Conservation (phyloP, 1,140 invertebrate genomes). For the Philotrypesis tridentata region DNA sequence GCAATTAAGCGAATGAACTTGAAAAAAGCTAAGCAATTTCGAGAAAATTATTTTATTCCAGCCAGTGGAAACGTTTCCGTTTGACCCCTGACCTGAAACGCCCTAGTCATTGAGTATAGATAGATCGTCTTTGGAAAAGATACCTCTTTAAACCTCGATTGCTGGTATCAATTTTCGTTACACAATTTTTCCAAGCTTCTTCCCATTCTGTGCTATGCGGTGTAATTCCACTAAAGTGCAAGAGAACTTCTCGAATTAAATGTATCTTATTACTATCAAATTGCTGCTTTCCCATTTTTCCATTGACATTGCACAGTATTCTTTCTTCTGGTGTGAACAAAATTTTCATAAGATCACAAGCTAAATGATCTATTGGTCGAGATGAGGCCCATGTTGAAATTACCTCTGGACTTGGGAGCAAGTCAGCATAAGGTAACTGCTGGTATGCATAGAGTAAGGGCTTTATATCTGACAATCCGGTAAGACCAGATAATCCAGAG, state of each 20-base stretch:
- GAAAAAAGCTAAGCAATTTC: conserved; percentile 11
- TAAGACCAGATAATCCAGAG: conserved; percentile 65
- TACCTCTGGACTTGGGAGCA: conserved; percentile 70
- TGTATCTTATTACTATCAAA: conserved; percentile 74
- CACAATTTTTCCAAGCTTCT: conserved; percentile 74
- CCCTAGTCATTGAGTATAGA: conserved; percentile 71
- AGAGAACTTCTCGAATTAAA: conserved; percentile 71
- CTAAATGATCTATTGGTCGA: conserved; percentile 73
- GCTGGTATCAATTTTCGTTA: conserved; percentile 75
- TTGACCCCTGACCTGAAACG: conserved; percentile 68
- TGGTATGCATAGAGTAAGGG: conserved; percentile 68
- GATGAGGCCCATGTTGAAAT: conserved; percentile 72
- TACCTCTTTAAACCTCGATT: conserved; percentile 74
- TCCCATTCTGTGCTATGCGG: conserved; percentile 71
- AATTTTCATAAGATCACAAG: conserved; percentile 74
- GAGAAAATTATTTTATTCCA: conserved; percentile 57
- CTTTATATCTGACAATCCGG: conserved; percentile 63
- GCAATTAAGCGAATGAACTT: conserved; percentile 20
- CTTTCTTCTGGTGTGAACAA: conserved; percentile 73
- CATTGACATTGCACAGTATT: conserved; percentile 74
- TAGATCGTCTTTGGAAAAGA: conserved; percentile 69
- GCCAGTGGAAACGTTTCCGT: conserved; percentile 70
- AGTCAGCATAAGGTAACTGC: conserved; percentile 72
- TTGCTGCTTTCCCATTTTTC: conserved; percentile 74
- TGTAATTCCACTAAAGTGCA: conserved; percentile 70